Base-by-base conservation (phyloP, 92 coral and sea anemone genomes). In the Epizoanthus rinbou region DNA sequence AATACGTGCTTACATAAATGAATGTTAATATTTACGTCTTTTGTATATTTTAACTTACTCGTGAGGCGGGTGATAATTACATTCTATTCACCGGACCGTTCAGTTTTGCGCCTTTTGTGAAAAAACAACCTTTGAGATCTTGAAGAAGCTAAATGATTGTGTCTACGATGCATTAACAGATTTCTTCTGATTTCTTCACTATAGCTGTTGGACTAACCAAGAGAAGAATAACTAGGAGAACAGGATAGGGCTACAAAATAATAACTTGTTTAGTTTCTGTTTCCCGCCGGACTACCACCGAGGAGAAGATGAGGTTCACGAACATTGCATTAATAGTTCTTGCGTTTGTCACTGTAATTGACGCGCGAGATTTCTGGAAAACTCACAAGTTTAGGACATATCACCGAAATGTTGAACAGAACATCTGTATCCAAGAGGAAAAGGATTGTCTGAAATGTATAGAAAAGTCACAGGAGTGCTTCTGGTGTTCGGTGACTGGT, bases 51-150 rank as follows among this genome's bases (percentile, higher is more conserved):
- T 78, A 39, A 17, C 25, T 18, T 41, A 24, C 6, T 45, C 17
- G 54, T 15, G 37, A 78, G 25, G 57, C 43, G 25, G 43, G 25
- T 59, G 82, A 18, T 76, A 76, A 76, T 76, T 37, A 22, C 23
- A 24, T 50, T 4, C 9, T 62, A 69, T 62, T 78, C 82, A 62
- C 82, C 21, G 70, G 62, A 78, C 82, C 82, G 71, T 60, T 13
- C 23, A 22, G 71, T 78, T 78, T 78, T 78, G 82, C 82, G 82
- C 82, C 82, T 58, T 76, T 75, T 60, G 63, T 59, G 9, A 9
- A 11, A 76, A 76, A 59, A 1, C 33, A 60, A 21, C 5, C 69
- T 16, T 39, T 43, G 69, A 18, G 45, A 50, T 78, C 3, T 41
- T 39, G 54, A 50, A 52, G 71, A 43, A 41, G 41, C 60, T 43